Percentiles rank a stretch among this genome's conserved stretches.
phyloP scores from a whole-genome alignment of 2,797 vertebrate species.

The Micropoecilia bifurca region DNA sequence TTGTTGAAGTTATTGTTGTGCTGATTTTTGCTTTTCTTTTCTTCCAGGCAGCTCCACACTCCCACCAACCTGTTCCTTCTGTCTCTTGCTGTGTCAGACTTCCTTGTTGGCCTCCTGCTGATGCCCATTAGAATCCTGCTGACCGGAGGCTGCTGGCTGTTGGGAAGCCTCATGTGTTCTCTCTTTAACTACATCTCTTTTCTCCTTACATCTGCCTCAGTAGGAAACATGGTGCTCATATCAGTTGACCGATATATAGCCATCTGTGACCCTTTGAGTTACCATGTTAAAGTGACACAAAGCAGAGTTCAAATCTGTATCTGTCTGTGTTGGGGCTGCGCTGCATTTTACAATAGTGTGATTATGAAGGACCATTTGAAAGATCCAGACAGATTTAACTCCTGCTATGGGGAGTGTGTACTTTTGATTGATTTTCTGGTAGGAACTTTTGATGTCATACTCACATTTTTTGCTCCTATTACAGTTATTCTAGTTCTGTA shows the following conservation, averaged over 20 bases:
- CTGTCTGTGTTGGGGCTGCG: slow-evolving; percentile 1
- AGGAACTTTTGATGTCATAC: slow-evolving; percentile 49
- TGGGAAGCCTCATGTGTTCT: slow-evolving; percentile 2
- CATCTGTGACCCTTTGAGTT: slow-evolving; percentile 43
- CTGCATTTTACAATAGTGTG: not conserved
- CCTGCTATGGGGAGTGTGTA: not conserved
- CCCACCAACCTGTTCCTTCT: slow-evolving; percentile 21
- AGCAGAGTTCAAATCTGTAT: slow-evolving; percentile 5
- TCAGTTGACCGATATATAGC: slow-evolving; percentile 36
- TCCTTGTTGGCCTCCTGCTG: slow-evolving; percentile 15
- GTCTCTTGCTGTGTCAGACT: slow-evolving; percentile 40
- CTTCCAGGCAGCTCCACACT: slow-evolving; percentile 10
- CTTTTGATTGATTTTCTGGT: not conserved
- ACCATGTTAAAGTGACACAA: slow-evolving; percentile 32
- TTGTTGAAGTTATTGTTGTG: not conserved
- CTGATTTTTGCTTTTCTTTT: not conserved
- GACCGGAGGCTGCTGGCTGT: slow-evolving; percentile 42
- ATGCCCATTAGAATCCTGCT: slow-evolving; percentile 1
- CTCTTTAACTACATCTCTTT: slow-evolving; percentile 7
- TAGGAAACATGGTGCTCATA: slow-evolving; percentile 58
- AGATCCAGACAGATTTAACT: not conserved
- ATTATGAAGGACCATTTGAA: not conserved
- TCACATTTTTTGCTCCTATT: slow-evolving; percentile 51
- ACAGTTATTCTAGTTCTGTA: slow-evolving; percentile 35
- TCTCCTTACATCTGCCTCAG: not conserved